phyloP scores from a whole-genome alignment of 2,113 vertebrate species.

The Charadrius vociferus region DNA sequence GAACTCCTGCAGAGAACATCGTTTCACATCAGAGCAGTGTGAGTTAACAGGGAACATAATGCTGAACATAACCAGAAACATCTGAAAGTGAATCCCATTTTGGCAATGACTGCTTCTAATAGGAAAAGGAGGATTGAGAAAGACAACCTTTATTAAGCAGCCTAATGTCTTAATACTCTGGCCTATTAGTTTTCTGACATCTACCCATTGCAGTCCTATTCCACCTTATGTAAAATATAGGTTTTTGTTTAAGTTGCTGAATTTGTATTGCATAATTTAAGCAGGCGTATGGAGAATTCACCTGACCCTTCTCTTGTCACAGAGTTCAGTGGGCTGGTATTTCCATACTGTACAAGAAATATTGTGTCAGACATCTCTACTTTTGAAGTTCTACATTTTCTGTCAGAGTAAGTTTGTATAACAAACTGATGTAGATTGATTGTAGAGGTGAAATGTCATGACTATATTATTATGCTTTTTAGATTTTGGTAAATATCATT shows the following conservation, averaged over 20 bases:
- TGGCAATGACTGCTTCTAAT: not conserved
- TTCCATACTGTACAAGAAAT: not conserved
- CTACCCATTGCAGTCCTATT: not conserved
- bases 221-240: not conserved
- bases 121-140: not conserved
- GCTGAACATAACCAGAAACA: not conserved
- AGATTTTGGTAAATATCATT: not conserved
- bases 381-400: not conserved
- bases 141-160: not conserved
- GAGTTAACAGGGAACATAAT: slow-evolving; percentile 4
- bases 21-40: not conserved
- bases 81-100: slow-evolving; percentile 3
- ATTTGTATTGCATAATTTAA: not conserved
- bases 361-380: not conserved
- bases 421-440: not conserved
- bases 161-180: not conserved
- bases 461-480: not conserved
- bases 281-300: not conserved
- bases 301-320: not conserved
- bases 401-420: not conserved
- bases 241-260: not conserved
- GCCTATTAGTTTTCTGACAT: not conserved
- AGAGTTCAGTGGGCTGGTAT: not conserved
- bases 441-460: not conserved
- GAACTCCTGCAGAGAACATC: not conserved